Base-by-base conservation (phyloP, 2,797 vertebrate genomes). In the Chlorospingus flavigularis region DNA sequence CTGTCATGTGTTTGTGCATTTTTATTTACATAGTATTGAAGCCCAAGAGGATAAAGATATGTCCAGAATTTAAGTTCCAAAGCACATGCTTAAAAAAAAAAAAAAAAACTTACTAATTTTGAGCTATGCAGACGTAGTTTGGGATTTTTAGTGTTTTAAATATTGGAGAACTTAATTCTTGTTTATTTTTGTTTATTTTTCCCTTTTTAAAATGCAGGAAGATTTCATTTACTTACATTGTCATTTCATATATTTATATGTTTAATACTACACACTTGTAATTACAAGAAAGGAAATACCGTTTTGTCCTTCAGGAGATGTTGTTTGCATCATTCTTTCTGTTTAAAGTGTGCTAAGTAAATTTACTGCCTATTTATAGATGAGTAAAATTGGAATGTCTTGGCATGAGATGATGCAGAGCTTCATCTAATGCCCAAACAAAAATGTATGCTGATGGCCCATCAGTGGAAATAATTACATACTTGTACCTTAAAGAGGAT, bases 401-500 rank as follows among this genome's bases (percentile, higher is more conserved):
- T 94, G 90, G 50, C 88, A 61, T 0, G 1, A 57, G 11, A 33
- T 80, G 40, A 47, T 68, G 33, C 47, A 85, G 50, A 74, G 30
- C 65, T 81, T 93, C 48, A 86, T 48, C 26, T 84, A 74, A 91
- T 2, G 3, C 43, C 63, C 35, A 42, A 1, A 42, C 1, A 3
- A 63, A 83, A 95, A 50, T 57, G 65, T 78, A 72, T 90, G 66
- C 28, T 92, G 78, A 65, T 95, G 63, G 75, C 10, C 39, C 63
- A 68, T 75, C 81, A 85, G 77, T 90, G 85, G 90, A 94, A 96
- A 95, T 91, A 91, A 66, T 95, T 74, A 80, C 60, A 81, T 39
- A 1, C 65, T 95, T 94, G 94, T 93, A 68, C 67, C 61, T 91
- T 89, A 78, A 78, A 90, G 42, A 86, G 79, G 90, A 89, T 90